Evolutionary conservation across 2,888 invertebrate species (phyloP).

Genomic region (Cataglyphis altisquamis): DNA sequence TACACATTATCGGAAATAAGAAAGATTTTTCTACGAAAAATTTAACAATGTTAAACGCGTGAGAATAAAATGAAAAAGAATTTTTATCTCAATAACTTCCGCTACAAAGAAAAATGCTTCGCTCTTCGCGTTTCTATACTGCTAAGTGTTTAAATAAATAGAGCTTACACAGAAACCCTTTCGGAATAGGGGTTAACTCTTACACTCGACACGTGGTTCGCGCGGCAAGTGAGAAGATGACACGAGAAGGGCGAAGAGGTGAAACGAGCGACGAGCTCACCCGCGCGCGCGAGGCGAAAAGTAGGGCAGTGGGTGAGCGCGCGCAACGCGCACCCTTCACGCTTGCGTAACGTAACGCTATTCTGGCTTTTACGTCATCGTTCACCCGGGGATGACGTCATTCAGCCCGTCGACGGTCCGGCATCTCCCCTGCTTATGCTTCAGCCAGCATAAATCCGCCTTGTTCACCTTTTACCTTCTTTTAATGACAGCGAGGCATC

Average conservation of each 20-base stretch:
- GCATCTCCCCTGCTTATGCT: slow-evolving; percentile 28
- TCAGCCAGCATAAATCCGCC: slow-evolving; percentile 58
- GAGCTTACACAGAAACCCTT: slow-evolving; percentile 38
- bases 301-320: slow-evolving; percentile 84
- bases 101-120: neutral
- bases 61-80: neutral
- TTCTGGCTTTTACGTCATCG: slow-evolving; percentile 83
- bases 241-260: slow-evolving; percentile 43
- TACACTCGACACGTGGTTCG: slow-evolving; percentile 22
- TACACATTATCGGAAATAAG: neutral
- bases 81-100: neutral
- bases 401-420: slow-evolving; percentile 55
- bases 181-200: slow-evolving; percentile 37
- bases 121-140: neutral
- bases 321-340: slow-evolving; percentile 71
- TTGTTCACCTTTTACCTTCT: neutral
- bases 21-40: neutral
- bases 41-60: neutral
- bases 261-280: slow-evolving; percentile 13
- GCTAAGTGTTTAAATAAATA: slow-evolving; percentile 39
- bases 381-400: slow-evolving; percentile 80
- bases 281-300: slow-evolving; percentile 57
- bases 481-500: slow-evolving; percentile 23
- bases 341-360: slow-evolving; percentile 83
- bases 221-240: no score